Conservation (phyloP, 2,888 invertebrate species). For the Drosophila pullipes region DNA sequence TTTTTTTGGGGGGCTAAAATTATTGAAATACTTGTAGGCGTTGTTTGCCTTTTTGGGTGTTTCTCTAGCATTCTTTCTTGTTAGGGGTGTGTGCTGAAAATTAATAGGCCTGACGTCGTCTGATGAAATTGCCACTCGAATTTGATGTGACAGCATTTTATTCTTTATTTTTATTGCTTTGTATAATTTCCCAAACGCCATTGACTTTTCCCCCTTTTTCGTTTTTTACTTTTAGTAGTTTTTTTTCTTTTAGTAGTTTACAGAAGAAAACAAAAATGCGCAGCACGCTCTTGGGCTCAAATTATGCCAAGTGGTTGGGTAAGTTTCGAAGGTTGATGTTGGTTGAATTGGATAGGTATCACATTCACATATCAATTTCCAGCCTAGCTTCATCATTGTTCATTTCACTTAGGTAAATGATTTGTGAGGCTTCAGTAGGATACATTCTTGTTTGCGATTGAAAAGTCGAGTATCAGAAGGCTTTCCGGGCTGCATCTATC, state of each 20-base stretch:
- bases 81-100: slow-evolving; percentile 53
- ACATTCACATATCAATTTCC: slow-evolving; percentile 42
- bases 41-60: slow-evolving; percentile 42
- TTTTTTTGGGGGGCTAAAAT: slow-evolving; percentile 37
- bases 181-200: slow-evolving; percentile 56
- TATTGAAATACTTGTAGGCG: slow-evolving; percentile 75
- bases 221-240: slow-evolving; percentile 37
- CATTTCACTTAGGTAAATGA: slow-evolving; percentile 53
- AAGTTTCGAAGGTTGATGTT: slow-evolving; percentile 54
- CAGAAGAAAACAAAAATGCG: slow-evolving; percentile 29
- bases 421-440: slow-evolving; percentile 35
- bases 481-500: slow-evolving; percentile 4
- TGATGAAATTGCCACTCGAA: slow-evolving; percentile 75
- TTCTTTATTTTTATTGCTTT: slow-evolving; percentile 67
- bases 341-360: slow-evolving; percentile 61
- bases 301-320: slow-evolving; percentile 77
- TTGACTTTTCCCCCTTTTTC: slow-evolving; percentile 22
- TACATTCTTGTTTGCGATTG: slow-evolving; percentile 2
- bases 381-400: slow-evolving; percentile 41
- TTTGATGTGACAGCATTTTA: slow-evolving; percentile 78
- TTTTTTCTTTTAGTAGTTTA: slow-evolving; percentile 40
- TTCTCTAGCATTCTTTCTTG: not conserved
- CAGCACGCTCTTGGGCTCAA: slow-evolving; percentile 67
- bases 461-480: slow-evolving; percentile 23
- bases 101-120: slow-evolving; percentile 57